Conservation (phyloP, 2,888 invertebrate genomes). For the Drosophila cyrtoloma region DNA sequence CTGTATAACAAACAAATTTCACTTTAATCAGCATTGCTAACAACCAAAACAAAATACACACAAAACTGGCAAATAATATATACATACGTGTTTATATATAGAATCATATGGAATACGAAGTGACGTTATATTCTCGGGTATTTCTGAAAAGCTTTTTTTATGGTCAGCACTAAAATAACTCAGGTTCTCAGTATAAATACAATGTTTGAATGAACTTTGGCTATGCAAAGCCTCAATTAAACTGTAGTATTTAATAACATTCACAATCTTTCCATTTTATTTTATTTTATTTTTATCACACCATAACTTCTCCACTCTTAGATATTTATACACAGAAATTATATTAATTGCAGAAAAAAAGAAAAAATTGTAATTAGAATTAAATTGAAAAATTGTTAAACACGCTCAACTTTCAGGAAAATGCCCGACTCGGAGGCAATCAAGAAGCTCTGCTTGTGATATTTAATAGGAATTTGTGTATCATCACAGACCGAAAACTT, state of each 20-base stretch:
- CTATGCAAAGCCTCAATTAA: not conserved
- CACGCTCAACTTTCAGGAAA: not conserved
- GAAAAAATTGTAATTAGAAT: not conserved
- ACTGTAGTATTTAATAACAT: not conserved
- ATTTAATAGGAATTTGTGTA: conserved; percentile 74
- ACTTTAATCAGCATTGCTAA: not conserved
- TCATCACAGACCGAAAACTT: conserved; percentile 69
- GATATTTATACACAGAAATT: not conserved
- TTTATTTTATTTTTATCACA: not conserved
- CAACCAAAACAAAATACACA: too few relatives aligned
- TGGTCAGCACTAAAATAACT: not conserved
- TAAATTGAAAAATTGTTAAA: not conserved
- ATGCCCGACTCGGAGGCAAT: conserved; percentile 68
- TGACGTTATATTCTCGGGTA: conserved; percentile 23
- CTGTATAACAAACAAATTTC: not conserved
- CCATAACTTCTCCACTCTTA: too few relatives aligned
- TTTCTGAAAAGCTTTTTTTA: conserved; percentile 7
- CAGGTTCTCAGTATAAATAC: too few relatives aligned
- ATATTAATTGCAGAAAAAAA: not conserved
- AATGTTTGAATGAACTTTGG: conserved; percentile 16
- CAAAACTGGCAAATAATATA: conserved; percentile 14
- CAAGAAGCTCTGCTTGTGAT: conserved; percentile 39
- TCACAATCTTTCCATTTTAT: not conserved
- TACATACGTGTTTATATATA: not conserved
- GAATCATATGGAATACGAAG: not conserved